Evolutionary conservation across 2,113 vertebrate species (phyloP), one percentile per base, ranked within the genome.

Genomic region (Rhipidura dahli): DNA sequence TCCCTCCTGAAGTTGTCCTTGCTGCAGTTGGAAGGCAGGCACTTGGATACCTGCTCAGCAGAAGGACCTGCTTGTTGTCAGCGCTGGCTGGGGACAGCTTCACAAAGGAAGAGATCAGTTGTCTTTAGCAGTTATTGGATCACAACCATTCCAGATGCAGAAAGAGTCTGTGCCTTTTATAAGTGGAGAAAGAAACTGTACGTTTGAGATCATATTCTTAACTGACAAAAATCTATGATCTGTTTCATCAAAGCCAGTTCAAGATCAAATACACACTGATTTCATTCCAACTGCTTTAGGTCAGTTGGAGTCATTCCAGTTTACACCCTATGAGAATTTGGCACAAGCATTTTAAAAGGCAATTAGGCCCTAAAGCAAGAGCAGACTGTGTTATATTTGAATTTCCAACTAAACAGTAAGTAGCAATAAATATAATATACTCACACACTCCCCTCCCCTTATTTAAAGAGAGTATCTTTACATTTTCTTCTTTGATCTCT

Each of bases 231-330:
- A 89, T 91, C 94, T 94, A 2, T 73, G 81, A 96, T 96, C 91
- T 94, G 27, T 78, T 94, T 80, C 94, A 92, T 93, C 91, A 96
- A 96, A 95, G 93, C 81, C 78, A 79, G 84, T 65, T 91, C 63
- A 69, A 87, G 89, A 97, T 95, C 93, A 96, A 96, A 96, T 92
- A 35, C 79, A 93, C 47, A n/a, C 66, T 77, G 66, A 91, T 95
- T 87, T 96, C 79, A 93, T 90, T 94, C 90, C 94, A 95, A 73
- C 45, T 86, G 90, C 85, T 90, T 85, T 81, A 93, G 78, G 87
- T 95, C 90, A 80, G 19, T 84, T 96, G 93, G 94, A 96, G 13
- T 93, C 90, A 50, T 76, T 95, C 90, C 93, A 96, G 45, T 90
- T 95, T 85, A 87, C 91, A 94, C 81, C 81, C 82, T 89, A 15